Base-by-base conservation (phyloP, 2,797 vertebrate species). In the Eospalax fontanierii region DNA sequence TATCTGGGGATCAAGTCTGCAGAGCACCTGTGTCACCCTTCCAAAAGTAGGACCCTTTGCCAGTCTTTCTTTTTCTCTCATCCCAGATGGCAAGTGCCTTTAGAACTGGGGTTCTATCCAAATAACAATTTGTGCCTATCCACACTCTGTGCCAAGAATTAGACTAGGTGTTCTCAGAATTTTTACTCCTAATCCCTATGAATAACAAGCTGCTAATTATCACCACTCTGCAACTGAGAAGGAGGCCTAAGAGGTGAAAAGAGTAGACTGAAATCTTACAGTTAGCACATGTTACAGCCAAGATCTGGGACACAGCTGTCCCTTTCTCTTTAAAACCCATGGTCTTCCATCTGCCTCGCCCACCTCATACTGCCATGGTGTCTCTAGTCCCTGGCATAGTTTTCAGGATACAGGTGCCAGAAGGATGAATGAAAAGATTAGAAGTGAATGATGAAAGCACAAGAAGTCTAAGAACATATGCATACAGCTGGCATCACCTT, bases 261-360 rank as follows among this genome's bases (percentile, higher is more conserved):
- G 83, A 95, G 33, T 75, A 92, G 75, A 66, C 73, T 71, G 16
- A 89, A 92, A 78, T 79, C n/a, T 95, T 35, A 7, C 22, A 24
- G 19, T 59, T 61, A 78, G 33, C 66, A 73, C 86, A 12, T 78
- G 11, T 38, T 86, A 15, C 70, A 84, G 50, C n/a, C 57, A 61
- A 87, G 66, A 92, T 1, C 30, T 65, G n/a, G 54, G 90, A n/a
- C 50, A 50, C 35, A 0, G 54, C 74, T 85, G 16, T 40, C 50
- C 21, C 50, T 87, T n/a, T 74, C 30, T 75, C 33, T 84, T 68
- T 28, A 57, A 21, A n/a, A 68, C 40, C 5, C 46, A 61, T 22
- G 43, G 66, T 2, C 70, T 54, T 68, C 91, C 40, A 61, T 33
- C 35, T 38, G 8, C 54, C 26, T 12, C 43, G 6, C 46, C 46